Evolutionary conservation across 2,888 invertebrate species (phyloP).

Genomic region (Megaustenia siamemsis): DNA sequence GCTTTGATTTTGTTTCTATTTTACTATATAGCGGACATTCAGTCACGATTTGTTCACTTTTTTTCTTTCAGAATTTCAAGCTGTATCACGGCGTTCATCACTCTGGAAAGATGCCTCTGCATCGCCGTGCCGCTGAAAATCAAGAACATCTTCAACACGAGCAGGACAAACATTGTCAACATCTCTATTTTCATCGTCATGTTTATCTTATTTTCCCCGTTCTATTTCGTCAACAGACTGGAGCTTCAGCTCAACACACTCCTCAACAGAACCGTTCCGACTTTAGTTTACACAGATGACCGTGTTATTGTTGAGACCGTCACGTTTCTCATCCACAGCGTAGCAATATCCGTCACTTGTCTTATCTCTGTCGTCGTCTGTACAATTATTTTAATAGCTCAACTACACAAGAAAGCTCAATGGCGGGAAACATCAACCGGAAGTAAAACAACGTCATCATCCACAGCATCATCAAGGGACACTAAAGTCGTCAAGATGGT

Average conservation of each 20-base stretch:
- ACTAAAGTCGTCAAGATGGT: constrained; percentile 25
- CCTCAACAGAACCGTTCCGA: not conserved
- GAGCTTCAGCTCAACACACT: not conserved
- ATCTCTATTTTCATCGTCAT: not conserved
- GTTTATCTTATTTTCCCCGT: constrained; percentile 2
- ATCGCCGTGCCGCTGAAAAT: not conserved
- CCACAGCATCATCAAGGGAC: not conserved
- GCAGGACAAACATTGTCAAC: not conserved
- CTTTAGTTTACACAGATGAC: not conserved
- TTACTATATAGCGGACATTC: not conserved
- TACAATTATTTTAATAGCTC: constrained; percentile 16
- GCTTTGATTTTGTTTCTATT: no score
- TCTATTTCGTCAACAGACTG: constrained; percentile 18
- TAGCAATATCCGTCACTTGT: not conserved
- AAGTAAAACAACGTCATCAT: not conserved
- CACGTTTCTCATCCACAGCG: constrained; percentile 7
- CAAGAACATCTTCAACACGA: not conserved
- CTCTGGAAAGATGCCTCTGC: constrained; percentile 17
- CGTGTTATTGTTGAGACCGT: constrained; percentile 15
- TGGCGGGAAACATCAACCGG: constrained; percentile 18
- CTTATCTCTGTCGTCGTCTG: constrained; percentile 20
- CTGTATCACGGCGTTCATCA: constrained; percentile 24
- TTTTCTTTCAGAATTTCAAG: not conserved
- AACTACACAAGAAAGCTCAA: constrained; percentile 17
- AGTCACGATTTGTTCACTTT: not conserved